Conservation (phyloP, 2,888 invertebrate genomes). For the Aphelenchoides bicaudatus region DNA sequence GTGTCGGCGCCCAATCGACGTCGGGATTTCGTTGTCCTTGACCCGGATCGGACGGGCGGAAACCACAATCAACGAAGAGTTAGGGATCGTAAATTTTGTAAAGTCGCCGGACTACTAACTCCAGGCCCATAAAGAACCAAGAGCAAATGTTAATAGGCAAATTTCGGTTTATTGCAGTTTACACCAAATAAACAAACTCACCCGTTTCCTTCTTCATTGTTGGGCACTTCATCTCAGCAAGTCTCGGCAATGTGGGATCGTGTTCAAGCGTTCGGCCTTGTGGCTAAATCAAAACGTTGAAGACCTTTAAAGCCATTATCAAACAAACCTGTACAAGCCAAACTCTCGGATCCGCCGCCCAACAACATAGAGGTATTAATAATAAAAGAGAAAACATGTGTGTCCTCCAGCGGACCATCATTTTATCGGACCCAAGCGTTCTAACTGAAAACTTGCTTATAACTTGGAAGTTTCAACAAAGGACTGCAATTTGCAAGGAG, state of each 20-base stretch:
- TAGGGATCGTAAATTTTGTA: not conserved
- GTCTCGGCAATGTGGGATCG: slow-evolving; percentile 12
- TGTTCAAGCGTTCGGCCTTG: slow-evolving; percentile 18
- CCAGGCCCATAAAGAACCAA: not conserved
- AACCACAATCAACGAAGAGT: too few species aligned
- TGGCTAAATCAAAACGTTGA: slow-evolving; percentile 15
- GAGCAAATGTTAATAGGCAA: slow-evolving; percentile 1
- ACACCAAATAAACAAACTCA: slow-evolving; percentile 20
- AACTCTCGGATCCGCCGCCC: too few species aligned
- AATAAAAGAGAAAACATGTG: too few species aligned
- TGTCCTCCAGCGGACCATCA: too few species aligned
- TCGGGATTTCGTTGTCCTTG: not conserved
- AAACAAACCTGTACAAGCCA: too few species aligned
- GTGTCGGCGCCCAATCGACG: too few species aligned
- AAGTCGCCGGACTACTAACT: not conserved
- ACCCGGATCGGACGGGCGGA: not conserved
- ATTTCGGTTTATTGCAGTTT: too few species aligned
- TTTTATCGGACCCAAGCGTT: too few species aligned
- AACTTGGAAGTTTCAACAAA: too few species aligned
- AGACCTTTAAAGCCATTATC: not conserved
- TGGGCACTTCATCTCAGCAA: slow-evolving; percentile 32
- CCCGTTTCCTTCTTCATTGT: slow-evolving; percentile 28
- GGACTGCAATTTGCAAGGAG: too few species aligned
- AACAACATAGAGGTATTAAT: too few species aligned
- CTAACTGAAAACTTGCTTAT: too few species aligned